Evolutionary conservation across 2,888 invertebrate genomes (phyloP), one percentile per base, ranked within the genome.

Genomic region (Aethes cnicana): DNA sequence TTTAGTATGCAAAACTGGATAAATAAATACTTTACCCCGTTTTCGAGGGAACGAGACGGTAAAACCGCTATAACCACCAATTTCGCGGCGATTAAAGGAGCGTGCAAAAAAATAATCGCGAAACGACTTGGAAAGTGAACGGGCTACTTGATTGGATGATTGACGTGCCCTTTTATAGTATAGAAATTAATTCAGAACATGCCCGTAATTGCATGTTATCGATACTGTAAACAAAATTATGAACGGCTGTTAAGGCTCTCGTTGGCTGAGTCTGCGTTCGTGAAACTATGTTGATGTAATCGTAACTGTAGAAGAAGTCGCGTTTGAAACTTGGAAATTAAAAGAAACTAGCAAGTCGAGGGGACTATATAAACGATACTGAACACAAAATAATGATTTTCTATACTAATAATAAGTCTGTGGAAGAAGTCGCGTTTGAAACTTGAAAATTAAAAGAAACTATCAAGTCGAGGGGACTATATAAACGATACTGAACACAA

Each of bases 61-160:
- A 66, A 65, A 67, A 63, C 69, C 60, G 73, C 69, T 68, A 66
- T 64, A 67, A 63, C 69, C 59, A 62, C 59, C 72, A 69, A 74
- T 78, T 79, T 74, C 50, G 60, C 59, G 41, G 11, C 33, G 54
- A 55, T 64, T 58, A 60, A 46, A 44, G 41, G 20, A 61, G 63
- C 53, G 52, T 49, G 53, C 36, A 55, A 68, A 67, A 54, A 53
- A 46, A n/a, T n/a, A n/a, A 12, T 18, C 12, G 36, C 32, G 32
- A 47, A 49, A 53, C 42, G 32, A 41, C 47, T 39, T 54, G 60
- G 58, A 57, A 63, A 61, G 43, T 69, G 68, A 63, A 72, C 67
- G 70, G 69, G 66, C 72, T 61, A 66, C 68, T 72, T 78, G 85
- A 84, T 83, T 77, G 83, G 79, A 77, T 86, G 86, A 87, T 86